Base-by-base conservation (phyloP, 2,797 vertebrate genomes). In the Kryptopterus vitreolus region DNA sequence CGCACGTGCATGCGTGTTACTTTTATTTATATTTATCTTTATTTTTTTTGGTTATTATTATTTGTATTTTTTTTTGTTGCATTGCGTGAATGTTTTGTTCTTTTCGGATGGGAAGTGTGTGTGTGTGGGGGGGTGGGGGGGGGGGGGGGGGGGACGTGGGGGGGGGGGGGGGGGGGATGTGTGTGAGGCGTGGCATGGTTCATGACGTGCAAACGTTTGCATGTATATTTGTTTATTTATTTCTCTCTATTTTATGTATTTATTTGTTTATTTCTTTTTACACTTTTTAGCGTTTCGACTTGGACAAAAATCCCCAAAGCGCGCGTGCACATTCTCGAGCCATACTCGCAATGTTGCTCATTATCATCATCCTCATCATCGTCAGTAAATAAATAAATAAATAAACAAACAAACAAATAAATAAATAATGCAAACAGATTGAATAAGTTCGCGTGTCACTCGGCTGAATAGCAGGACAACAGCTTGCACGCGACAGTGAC, bases 291-390 rank as follows among this genome's bases (percentile, higher is more conserved):
- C 33, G 48, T n/a, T 33, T n/a, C 29, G 48, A 22, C 22, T 59
- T 53, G 52, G 69, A 71, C 50, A 71, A 71, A 71, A 71, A 43
- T 43, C 38, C 31, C 31, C 22, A 53, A 61, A 33, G 22, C 26
- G 69, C 69, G 69, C 48, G 48, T 22, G 50, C 69, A 53, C 50
- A 4, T 53, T 71, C 33, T 53, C n/a, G 7, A 53, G 3, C 18
- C 29, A 33, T 71, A 18, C 69, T 48, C 46, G 38, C 10, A 7
- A 43, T 43, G 10, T 10, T 33, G 69, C 69, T 53, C 50, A n/a
- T 53, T 71, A 71, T 70, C 63, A 66, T 68, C 65, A 63, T 33
- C 61, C 43, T 66, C 48, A 59, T 59, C n/a, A 59, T 26, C 57
- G 13, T 26, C 13, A 24, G 38, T 38, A 26, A 1, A 68, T 7